These are phyloP conservation scores for Antechinus flavipes DNA, from an alignment of 2,113 vertebrate genomes.

Conservation along the genomic window DNA sequence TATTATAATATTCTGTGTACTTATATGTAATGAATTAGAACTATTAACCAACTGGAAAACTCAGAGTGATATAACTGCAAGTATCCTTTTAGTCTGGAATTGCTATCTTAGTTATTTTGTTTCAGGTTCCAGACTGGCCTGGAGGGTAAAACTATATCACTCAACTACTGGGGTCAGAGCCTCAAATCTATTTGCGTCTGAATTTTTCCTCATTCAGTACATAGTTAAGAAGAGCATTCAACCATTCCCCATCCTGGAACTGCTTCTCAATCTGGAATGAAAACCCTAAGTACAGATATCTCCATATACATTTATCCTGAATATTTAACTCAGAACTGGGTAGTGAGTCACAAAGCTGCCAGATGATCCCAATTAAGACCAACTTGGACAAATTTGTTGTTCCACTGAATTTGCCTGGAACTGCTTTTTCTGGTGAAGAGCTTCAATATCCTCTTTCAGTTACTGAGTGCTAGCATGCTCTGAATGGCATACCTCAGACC, in stretches of 20 bases:
- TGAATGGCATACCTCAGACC: neutral
- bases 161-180: neutral
- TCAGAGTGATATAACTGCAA: neutral
- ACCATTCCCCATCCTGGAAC: neutral
- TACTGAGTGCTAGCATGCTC: neutral
- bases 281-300: neutral
- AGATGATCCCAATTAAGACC: no score
- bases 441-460: neutral
- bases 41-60: neutral
- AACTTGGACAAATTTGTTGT: neutral
- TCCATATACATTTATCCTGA: neutral
- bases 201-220: neutral
- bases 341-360: no score
- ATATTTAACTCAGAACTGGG: neutral
- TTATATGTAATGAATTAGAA: neutral
- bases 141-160: neutral
- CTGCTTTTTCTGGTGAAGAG: no score
- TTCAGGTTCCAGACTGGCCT: neutral
- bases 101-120: neutral
- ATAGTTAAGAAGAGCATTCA: neutral
- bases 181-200: neutral
- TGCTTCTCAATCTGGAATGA: neutral
- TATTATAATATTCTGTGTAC: neutral
- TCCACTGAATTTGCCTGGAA: neutral
- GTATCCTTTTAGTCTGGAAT: neutral